Base-by-base conservation (phyloP, 2,113 vertebrate genomes). In the Raja brachyura region DNA sequence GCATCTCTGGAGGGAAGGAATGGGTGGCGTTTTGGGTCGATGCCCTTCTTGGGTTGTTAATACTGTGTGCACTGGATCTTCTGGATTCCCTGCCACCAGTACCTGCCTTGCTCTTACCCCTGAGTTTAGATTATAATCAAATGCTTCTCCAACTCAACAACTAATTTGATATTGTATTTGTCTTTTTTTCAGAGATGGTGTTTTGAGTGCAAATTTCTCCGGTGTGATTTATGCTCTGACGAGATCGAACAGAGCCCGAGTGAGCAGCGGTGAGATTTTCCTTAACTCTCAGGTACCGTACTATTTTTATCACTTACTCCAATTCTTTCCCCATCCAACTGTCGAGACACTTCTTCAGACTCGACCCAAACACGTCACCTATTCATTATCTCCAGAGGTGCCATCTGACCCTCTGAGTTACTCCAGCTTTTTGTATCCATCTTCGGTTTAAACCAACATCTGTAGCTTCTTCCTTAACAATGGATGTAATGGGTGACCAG, bases 201-300 rank as follows among this genome's bases (percentile, higher is more conserved):
- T 2, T 4, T 97, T 9, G 90, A 94, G 94, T 28, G 97, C 97
- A 90, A 96, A 18, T 93, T 98, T 99, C 94, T 96, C 97, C 81
- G 93, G 22, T 13, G 13, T 97, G 59, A 93, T 98, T 6, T 96
- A 96, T 0, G 96, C 94, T 0, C 95, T 99, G 93, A 94, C 39
- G 75, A 18, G 16, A 1, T 79, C 11, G 18, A 93, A 94, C 0
- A 96, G 92, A 94, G 95, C 94, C 0, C 95, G 79, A 13, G 94
- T 95, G 85, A 2, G 0, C 0, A 39, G 94, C 33, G 93, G 95
- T 10, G 66, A 0, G 0, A 39, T 96, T 48, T 70, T 11, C 90
- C 96, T 96, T 54, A 94, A 94, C 0, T 0, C 93, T 0, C 81
- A 90, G 93, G 96, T 96, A 93, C 8, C 2, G 56, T 63, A 63